phyloP scores from a whole-genome alignment of 2,113 vertebrate genomes.

The Ploceus nigricollis region DNA sequence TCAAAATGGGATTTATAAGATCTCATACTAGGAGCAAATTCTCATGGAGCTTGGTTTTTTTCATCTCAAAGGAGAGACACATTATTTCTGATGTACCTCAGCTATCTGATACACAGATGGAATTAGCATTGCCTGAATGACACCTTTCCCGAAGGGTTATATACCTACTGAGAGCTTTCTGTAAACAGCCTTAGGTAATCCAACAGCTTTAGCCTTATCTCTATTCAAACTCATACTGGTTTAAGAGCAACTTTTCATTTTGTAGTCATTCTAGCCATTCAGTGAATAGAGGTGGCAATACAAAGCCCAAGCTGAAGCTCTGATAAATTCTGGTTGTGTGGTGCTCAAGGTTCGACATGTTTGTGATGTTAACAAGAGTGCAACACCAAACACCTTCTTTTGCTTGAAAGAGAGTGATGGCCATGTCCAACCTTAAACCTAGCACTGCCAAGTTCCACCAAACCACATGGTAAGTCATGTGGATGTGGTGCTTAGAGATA shows the following conservation, averaged over 20 bases:
- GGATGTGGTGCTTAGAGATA: not conserved
- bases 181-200: not conserved
- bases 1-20: not conserved
- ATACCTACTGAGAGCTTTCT: not conserved
- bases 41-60: not conserved
- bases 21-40: not conserved
- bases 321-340: not conserved
- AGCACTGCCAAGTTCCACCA: not conserved
- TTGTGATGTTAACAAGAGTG: not conserved
- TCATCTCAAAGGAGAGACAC: not conserved
- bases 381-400: not conserved
- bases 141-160: not conserved
- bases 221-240: not conserved
- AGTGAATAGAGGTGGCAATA: not conserved
- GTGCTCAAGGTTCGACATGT: not conserved
- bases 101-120: not conserved
- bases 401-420: not conserved
- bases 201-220: slow-evolving; percentile 2
- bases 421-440: not conserved
- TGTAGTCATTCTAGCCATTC: not conserved
- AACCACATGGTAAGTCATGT: not conserved
- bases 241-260: slow-evolving; percentile 19
- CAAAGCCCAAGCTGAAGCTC: not conserved
- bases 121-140: not conserved
- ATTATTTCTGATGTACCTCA: not conserved